A percentile compares a stretch with the other conserved stretches of the same genome.
phyloP scores from a whole-genome alignment of 2,113 vertebrate species.

The Hemichromis elongatus region DNA sequence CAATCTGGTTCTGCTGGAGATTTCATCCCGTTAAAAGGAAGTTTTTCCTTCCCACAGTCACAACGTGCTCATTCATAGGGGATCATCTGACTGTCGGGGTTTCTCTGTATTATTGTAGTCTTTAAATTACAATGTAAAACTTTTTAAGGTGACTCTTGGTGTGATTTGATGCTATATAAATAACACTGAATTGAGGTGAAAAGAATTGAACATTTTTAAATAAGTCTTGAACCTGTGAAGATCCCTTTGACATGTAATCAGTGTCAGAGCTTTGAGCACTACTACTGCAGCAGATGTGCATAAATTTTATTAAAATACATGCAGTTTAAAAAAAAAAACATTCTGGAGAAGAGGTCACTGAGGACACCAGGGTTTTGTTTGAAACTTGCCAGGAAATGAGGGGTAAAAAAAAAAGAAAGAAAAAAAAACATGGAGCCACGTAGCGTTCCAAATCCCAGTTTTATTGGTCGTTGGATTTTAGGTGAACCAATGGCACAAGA shows the following conservation, averaged over 20 bases:
- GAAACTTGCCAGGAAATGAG: not conserved
- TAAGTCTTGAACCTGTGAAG: not conserved
- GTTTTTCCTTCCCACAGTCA: not conserved
- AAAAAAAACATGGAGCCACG: not conserved
- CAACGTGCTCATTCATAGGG: not conserved
- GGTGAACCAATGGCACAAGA: conserved; percentile 97
- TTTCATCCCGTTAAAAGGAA: not conserved
- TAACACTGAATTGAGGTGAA: not conserved
- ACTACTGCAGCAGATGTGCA: not conserved
- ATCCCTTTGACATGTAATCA: not conserved
- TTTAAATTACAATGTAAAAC: not conserved
- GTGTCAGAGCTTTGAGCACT: not conserved
- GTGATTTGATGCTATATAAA: not conserved
- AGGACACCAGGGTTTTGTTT: not conserved
- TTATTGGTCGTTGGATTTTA: conserved; percentile 83
- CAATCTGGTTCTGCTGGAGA: not conserved
- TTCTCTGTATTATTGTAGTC: not conserved
- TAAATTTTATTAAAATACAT: not conserved
- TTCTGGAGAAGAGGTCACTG: not conserved
- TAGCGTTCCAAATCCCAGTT: conserved; percentile 79
- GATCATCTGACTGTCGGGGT: not conserved
- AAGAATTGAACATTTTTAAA: not conserved
- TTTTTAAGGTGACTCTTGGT: not conserved
- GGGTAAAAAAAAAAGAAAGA: not conserved
- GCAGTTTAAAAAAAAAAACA: not conserved